Base-by-base conservation (phyloP, 2,113 vertebrate genomes). In the Serilophus lunatus region DNA sequence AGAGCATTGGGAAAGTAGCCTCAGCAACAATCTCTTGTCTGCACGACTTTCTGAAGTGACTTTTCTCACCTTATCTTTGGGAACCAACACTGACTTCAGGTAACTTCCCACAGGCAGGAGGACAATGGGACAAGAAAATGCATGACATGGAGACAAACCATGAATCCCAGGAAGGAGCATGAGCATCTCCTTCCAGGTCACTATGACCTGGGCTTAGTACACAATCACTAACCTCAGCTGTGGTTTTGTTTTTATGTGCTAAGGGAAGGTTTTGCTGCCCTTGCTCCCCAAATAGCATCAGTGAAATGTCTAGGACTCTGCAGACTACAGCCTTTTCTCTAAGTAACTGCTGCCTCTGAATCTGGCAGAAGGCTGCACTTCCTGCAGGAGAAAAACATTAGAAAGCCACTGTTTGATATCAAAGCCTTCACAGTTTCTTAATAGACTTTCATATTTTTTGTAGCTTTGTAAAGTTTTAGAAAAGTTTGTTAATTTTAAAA, bases 401-500 rank as follows among this genome's bases (percentile, higher is more conserved):
- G 45, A 61, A 94, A 89, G 29, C 4, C 53, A 65, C 57, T 42
- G 44, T n/a, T 86, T 68, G 29, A 19, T 75, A 89, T 7, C 63
- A 84, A 89, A 79, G 53, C 18, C 47, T 36, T 74, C 47, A 76
- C 10, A 45, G 44, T 68, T 72, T 90, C 66, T n/a, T 76, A 82
- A 40, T 3, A 42, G 12, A 7, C 44, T 10, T 78, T 90, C 45
- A 22, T 40, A 19, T 25, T 85, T 72, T 81, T 86, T 57, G 9
- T 24, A 71, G 25, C 28, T 93, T 83, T 63, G 50, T 8, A 69
- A 13, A 77, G 36, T 70, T 87, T 54, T 54, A 71, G 53, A 75
- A 68, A 71, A 82, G 22, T 60, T 49, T 10, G 10, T 40, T 79
- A 53, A 90, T 83, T 77, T 86, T 51, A 90, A 82, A 95, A 56